Evolutionary conservation across 2,797 vertebrate genomes (phyloP), one percentile per base, ranked within the genome.

Genomic region (Cuniculus paca): DNA sequence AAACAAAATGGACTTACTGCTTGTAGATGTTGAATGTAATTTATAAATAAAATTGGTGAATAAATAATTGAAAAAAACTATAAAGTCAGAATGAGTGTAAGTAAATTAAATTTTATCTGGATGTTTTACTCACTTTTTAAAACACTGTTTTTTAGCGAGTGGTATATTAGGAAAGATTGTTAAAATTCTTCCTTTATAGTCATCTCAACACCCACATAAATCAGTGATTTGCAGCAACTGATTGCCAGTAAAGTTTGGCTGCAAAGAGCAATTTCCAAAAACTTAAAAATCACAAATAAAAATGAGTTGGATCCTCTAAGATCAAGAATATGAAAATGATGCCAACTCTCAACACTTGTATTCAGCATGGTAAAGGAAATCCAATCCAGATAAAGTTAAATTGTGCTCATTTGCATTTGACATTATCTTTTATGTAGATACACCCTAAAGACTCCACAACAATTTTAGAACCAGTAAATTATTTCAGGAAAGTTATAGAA

Each of bases 211-310:
- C 36, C 42, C 65, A 85, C 6, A 6, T 85, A 78, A 72, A 94
- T 80, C 58, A 94, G 56, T 95, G 31, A 89, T n/a, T 81, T 89
- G 10, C 0, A 79, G 45, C 70, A 87, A 13, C 6, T 79, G 52
- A 45, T 8, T 79, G 16, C 50, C 45, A 87, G 22, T 52, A 88
- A 86, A 92, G 22, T 88, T 94, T 3, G 91, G 10, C 65, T 80
- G 82, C n/a, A 95, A 84, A 75, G 11, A 65, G 6, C 75, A 93
- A 78, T 90, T 96, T 96, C 93, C 24, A 86, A 94, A 72, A 54
- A 54, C 75, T 50, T 68, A 81, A 91, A 91, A 80, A 28, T 87
- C 56, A 89, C 13, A 61, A 70, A 74, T 75, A 78, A 87, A 96
- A 83, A 42, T 87, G 6, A 78, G 36, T 63, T 34, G 13, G 36